These are phyloP conservation scores for Cecidostiba fungosa DNA, from an alignment of 2,888 invertebrate species.

Conservation along the genomic window DNA sequence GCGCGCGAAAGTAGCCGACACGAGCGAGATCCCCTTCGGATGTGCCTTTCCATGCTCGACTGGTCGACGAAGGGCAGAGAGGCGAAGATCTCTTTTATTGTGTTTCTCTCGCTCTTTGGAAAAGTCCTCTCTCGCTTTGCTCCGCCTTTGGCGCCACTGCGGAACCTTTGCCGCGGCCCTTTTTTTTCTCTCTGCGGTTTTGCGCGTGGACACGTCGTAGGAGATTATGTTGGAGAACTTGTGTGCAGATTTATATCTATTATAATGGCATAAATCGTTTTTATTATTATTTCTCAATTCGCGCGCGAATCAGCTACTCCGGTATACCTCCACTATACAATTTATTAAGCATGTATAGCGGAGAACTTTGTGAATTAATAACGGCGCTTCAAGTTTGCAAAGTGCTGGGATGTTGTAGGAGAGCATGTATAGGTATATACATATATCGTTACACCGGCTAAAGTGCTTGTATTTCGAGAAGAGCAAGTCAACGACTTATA, in stretches of 20 bases:
- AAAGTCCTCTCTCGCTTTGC: conserved; percentile 43
- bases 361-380: neutral
- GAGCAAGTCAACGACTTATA: neutral
- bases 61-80: neutral
- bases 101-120: neutral
- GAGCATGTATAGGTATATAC: neutral
- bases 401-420: neutral
- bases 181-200: conserved; percentile 32
- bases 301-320: no score
- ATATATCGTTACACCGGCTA: neutral
- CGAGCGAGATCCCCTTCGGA: conserved; percentile 22
- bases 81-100: conserved; percentile 40
- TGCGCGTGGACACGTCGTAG: conserved; percentile 17
- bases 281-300: no score
- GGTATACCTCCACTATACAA: no score
- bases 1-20: conserved; percentile 40
- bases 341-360: no score
- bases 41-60: conserved; percentile 57
- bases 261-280: no score
- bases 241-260: neutral
- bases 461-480: neutral
- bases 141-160: conserved; percentile 75
- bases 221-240: neutral
- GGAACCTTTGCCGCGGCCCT: conserved; percentile 69
- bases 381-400: neutral